Evolutionary conservation across 2,888 invertebrate genomes (phyloP).

Genomic region (Tetanocera ferruginea): DNA sequence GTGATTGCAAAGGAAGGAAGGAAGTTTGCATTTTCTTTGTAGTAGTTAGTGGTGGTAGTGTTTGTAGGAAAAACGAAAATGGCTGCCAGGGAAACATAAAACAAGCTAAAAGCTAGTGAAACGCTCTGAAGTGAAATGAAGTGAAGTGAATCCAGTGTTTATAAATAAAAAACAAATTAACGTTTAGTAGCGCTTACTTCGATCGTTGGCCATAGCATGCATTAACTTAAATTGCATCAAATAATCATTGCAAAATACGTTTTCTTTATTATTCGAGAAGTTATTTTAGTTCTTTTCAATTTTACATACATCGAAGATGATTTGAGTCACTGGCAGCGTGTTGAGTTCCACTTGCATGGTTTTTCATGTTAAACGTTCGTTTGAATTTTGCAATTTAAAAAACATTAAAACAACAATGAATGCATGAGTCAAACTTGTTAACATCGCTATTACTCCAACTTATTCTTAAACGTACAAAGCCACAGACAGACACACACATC

Average conservation of each 20-base stretch:
- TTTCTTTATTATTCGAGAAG: not conserved
- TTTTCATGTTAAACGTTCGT: constrained; percentile 63
- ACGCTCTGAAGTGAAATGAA: not conserved
- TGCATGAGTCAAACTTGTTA: not conserved
- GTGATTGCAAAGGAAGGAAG: not conserved
- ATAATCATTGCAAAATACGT: not conserved
- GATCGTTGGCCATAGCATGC: too few species aligned
- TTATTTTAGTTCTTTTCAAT: not conserved
- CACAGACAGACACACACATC: not conserved
- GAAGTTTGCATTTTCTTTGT: not conserved
- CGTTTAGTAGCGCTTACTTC: not conserved
- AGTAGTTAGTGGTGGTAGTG: not conserved
- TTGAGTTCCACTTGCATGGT: constrained; percentile 64
- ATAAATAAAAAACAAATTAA: constrained; percentile 18
- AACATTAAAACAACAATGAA: not conserved
- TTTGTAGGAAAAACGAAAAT: constrained; percentile 4
- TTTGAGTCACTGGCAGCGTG: not conserved
- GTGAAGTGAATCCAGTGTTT: not conserved
- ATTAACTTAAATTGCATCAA: not conserved
- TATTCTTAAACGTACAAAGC: not conserved
- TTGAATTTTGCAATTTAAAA: constrained; percentile 39
- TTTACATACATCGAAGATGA: not conserved
- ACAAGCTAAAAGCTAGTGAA: constrained; percentile 7
- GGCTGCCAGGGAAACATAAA: constrained; percentile 44
- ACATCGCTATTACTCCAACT: not conserved